Conservation (phyloP, 2,113 vertebrate genomes). For the Microcebus ravelobensis region DNA sequence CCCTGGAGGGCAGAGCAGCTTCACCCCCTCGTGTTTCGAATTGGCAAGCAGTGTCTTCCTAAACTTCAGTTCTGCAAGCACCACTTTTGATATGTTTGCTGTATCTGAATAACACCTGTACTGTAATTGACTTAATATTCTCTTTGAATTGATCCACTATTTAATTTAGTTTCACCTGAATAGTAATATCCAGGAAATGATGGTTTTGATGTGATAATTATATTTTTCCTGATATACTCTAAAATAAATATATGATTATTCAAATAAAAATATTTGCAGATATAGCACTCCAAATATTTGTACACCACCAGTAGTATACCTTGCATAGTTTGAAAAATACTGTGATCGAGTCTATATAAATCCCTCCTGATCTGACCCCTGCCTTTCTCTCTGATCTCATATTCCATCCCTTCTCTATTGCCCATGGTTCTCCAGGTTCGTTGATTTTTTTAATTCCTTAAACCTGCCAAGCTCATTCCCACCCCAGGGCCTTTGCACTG, state of each 20-base stretch:
- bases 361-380: background rate
- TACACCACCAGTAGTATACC: rapidly evolving
- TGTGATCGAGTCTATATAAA: background rate
- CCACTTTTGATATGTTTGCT: background rate
- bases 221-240: conserved; percentile 28
- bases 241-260: conserved; percentile 43
- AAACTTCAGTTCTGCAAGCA: background rate
- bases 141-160: conserved; percentile 46
- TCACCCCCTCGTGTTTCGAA: background rate
- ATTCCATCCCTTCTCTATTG: background rate
- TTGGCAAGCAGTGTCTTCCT: background rate
- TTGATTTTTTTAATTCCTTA: background rate
- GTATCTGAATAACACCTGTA: background rate
- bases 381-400: background rate
- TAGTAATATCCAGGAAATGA: conserved; percentile 47
- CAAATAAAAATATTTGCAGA: conserved; percentile 14
- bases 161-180: conserved; percentile 49
- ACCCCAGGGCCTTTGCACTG: background rate
- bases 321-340: background rate
- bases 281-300: background rate
- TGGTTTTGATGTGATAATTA: conserved; percentile 55
- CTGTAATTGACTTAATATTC: conserved; percentile 31
- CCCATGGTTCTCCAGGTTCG: background rate
- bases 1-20: no score
- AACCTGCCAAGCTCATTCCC: background rate